These are phyloP conservation scores for Anarhynchus alexandrinus DNA, from an alignment of 2,113 vertebrate genomes.

Conservation along the genomic window DNA sequence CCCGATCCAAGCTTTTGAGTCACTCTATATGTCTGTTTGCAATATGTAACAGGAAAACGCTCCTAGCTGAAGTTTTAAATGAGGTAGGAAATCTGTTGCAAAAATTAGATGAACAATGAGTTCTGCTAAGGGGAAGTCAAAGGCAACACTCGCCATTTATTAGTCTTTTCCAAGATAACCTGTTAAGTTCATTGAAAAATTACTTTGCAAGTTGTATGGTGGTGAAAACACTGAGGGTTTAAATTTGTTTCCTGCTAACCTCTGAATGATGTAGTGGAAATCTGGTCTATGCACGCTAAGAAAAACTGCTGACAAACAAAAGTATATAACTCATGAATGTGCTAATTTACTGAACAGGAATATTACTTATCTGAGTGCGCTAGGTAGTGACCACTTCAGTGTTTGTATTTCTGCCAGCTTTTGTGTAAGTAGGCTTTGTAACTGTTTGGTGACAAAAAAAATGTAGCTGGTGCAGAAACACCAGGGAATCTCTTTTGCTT, in stretches of 20 bases:
- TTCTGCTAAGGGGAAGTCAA: slow-evolving; percentile 22
- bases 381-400: not conserved
- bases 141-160: slow-evolving; percentile 22
- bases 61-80: slow-evolving; percentile 33
- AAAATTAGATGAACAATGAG: slow-evolving; percentile 41
- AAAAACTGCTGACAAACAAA: slow-evolving; percentile 38
- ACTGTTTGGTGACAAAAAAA: not conserved
- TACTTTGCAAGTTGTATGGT: slow-evolving; percentile 2
- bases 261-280: slow-evolving; percentile 52
- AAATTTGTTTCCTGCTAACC: slow-evolving; percentile 41
- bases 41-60: slow-evolving; percentile 42
- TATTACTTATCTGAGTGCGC: not conserved
- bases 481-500: not conserved
- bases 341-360: slow-evolving; percentile 34
- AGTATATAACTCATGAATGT: slow-evolving; percentile 17
- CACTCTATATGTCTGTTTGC: slow-evolving; percentile 33
- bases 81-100: slow-evolving; percentile 18
- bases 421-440: not conserved
- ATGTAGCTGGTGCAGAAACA: not conserved
- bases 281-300: not conserved
- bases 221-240: slow-evolving; percentile 24
- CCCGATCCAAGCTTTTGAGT: slow-evolving; percentile 22
- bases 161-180: slow-evolving; percentile 31
- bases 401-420: not conserved
- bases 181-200: slow-evolving; percentile 47